Evolutionary conservation across 2,888 invertebrate species (phyloP), one percentile per base, ranked within the genome.

Genomic region (Nasonia oneida): DNA sequence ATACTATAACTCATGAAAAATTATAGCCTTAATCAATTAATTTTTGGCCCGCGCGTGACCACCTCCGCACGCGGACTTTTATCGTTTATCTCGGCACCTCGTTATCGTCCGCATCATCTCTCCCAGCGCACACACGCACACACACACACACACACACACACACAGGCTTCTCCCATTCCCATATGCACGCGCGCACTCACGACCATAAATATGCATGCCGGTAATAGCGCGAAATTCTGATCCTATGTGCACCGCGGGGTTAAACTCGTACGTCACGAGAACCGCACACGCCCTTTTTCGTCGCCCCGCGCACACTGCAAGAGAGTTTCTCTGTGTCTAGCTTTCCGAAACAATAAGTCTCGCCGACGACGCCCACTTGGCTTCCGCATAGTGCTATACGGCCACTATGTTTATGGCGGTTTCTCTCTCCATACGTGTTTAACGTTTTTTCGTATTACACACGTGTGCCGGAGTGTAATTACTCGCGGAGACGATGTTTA

Each of bases 171-270:
- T 86, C 84, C 86, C 84, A 86, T 78, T 87, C 87, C 86, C 86
- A 73, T 83, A 85, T 76, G 78, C 23, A 23, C 23, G 23, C 23
- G 23, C 23, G 23, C 23, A 23, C 23, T 23, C 81, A 87, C 47
- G n/a, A 86, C 88, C 90, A 91, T 91, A 91, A 91, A 91, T 91
- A 91, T 91, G 80, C 76, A 83, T 86, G 80, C 76, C 61, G 71
- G 78, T 86, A 83, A 78, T 83, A 80, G 75, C n/a, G 71, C 42
- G 76, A 53, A 37, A 50, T n/a, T 37, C 53, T 57, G 33, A 50
- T 18, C 67, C n/a, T 23, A 37, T 29, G 53, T 15, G 4, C 5
- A 15, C n/a, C 61, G 57, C 73, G 74, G 70, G 74, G 78, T 78
- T 82, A 71, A 71, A 78, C 81, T 81, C 75, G 75, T 82, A 82